These are phyloP conservation scores for Cettia cetti DNA, from an alignment of 2,113 vertebrate species.

Conservation along the genomic window DNA sequence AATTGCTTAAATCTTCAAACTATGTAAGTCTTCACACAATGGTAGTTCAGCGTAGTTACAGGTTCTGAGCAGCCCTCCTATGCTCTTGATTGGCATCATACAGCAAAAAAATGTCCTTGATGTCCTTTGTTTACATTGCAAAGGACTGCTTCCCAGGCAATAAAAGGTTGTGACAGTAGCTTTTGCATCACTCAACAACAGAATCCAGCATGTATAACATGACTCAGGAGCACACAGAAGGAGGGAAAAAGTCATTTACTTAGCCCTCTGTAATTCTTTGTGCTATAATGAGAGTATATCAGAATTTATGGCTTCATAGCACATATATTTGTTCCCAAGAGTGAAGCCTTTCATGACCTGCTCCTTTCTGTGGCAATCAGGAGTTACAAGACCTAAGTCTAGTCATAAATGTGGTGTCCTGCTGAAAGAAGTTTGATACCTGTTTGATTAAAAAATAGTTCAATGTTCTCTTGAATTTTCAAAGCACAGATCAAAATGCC, in stretches of 20 bases:
- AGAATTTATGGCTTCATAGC: constrained; percentile 55
- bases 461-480: neutral
- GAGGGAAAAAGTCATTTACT: constrained; percentile 33
- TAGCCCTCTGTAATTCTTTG: constrained; percentile 59
- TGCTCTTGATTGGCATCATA: constrained; percentile 21
- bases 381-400: constrained; percentile 34
- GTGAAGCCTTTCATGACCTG: constrained; percentile 59
- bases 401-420: neutral
- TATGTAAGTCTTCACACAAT: neutral
- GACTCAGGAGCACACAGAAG: constrained; percentile 31
- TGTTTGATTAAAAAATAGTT: neutral
- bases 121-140: constrained; percentile 61
- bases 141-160: constrained; percentile 61
- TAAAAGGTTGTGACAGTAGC: constrained; percentile 54
- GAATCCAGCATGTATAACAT: constrained; percentile 41
- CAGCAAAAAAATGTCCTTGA: constrained; percentile 58
- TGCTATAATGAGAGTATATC: constrained; percentile 25
- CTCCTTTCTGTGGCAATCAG: constrained; percentile 22
- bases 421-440: constrained; percentile 5
- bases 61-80: neutral
- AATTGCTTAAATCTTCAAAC: neutral
- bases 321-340: constrained; percentile 46
- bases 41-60: neutral
- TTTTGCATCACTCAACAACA: constrained; percentile 66
- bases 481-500: neutral